Evolutionary conservation across 2,888 invertebrate genomes (phyloP), one percentile per base, ranked within the genome.

Genomic region (Heteropelma amictum): DNA sequence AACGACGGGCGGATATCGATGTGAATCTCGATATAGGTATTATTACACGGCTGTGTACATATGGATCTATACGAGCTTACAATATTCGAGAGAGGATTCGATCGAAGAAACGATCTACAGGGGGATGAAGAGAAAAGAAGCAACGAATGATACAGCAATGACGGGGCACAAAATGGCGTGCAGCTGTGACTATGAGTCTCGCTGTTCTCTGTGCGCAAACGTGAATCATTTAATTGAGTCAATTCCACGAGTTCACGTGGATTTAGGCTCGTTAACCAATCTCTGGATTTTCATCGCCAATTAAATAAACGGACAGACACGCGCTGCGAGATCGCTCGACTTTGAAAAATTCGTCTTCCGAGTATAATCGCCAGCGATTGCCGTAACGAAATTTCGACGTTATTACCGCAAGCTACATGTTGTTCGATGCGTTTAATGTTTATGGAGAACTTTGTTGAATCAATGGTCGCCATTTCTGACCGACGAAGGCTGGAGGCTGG

Each of bases 231-330:
- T 83, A 85, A 86, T 86, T 85, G 84, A 84, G 79, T 80, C 84
- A 85, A 86, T 85, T 86, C 79, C 79, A 76, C 80, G 79, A 79
- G 33, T 82, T 81, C 77, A 28, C 67, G 60, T 53, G 26, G 56
- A 54, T 72, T 78, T 77, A 72, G 79, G 76, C 84, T 85, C 79
- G 84, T 84, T 86, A 86, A 85, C 81, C 81, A 84, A 85, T 87
- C 80, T 81, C 82, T 68, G 79, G 78, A 87, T 87, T 87, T 84
- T 86, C 84, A 79, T 84, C 84, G 87, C 81, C 79, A 85, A 85
- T 85, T 79, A 82, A 79, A 78, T 73, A 72, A 45, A 51, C 49
- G 28, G 47, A 60, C 40, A 58, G 10, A 28, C 7, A n/a, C n/a
- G 8, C 23, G 49, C 40, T 63, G 10, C 10, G 17, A 19, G 12